These are phyloP conservation scores for Calliphora vomitoria DNA, from an alignment of 2,888 invertebrate genomes.

Conservation along the genomic window DNA sequence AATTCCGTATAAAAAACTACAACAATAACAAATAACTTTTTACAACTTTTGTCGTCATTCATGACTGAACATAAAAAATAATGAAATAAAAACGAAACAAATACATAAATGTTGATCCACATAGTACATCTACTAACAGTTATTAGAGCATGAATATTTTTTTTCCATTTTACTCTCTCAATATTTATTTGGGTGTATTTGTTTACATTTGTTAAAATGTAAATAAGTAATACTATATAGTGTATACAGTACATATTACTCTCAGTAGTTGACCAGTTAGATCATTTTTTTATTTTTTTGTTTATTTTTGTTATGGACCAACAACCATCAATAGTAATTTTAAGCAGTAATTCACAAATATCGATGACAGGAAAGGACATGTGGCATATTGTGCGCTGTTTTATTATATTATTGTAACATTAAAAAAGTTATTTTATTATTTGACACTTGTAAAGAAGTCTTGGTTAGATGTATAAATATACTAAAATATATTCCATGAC, in stretches of 20 bases:
- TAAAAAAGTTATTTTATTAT: no score
- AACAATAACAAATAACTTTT: conserved; percentile 22
- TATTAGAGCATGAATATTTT: conserved; percentile 41
- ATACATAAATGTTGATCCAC: neutral
- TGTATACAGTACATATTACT: neutral
- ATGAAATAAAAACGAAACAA: neutral
- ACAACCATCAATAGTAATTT: neutral
- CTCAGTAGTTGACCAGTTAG: neutral
- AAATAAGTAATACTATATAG: neutral
- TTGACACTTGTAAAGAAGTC: no score
- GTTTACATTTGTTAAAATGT: neutral
- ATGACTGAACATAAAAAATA: conserved; percentile 31
- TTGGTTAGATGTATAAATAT: no score
- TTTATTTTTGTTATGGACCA: conserved; percentile 4
- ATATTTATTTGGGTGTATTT: conserved; percentile 2
- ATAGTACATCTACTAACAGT: conserved; percentile 10
- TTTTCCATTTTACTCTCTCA: neutral
- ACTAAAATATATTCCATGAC: no score
- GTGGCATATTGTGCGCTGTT: neutral
- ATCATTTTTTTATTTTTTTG: neutral
- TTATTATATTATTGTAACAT: no score
- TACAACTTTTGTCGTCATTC: conserved; percentile 39
- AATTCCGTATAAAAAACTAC: neutral
- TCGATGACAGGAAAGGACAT: neutral
- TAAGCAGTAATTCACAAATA: neutral